Evolutionary conservation across 2,888 invertebrate genomes (phyloP), one percentile per base, ranked within the genome.

Genomic region (Acronicta psi): DNA sequence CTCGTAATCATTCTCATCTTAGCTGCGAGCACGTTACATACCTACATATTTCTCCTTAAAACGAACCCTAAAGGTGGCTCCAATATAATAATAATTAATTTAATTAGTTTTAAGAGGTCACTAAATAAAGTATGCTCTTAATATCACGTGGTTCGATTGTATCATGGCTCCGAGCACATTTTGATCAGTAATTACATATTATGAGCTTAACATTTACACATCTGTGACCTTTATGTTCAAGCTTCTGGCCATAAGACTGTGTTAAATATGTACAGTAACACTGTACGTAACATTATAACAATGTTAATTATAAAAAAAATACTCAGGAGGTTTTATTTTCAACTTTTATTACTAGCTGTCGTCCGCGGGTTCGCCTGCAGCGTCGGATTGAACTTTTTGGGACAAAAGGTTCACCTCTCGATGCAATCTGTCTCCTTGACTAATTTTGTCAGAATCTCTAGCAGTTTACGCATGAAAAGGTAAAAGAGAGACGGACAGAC

Each of bases 131-230:
- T 56, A 2, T 16, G 16, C 5, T 37, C 14, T 20, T 34, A 59
- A 59, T 44, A 53, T 53, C 36, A 41, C 8, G 38, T 40, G 2
- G 10, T 31, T 29, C 36, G 23, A 59, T 37, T 36, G 11, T 68
- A 52, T 68, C 46, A 17, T 42, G 10, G 36, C 36, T 45, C 6
- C n/a, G 8, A 58, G 34, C 29, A 47, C 10, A 40, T 43, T 43
- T 47, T 43, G 43, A 23, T 20, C 38, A 16, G 17, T 64, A 68
- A 68, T 68, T 64, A 47, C 29, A 38, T 31, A 25, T 25, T 57
- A 37, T 31, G 34, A 46, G 38, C 46, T 59, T 58, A 66, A 51
- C 50, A 43, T 64, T 52, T 46, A 46, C 10, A 59, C 50, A 41
- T 52, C 36, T 40, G 23, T 64, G 31, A 52, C 61, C 61, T 64